phyloP scores from a whole-genome alignment of 2,797 vertebrate genomes.

The Acanthiza pusilla region DNA sequence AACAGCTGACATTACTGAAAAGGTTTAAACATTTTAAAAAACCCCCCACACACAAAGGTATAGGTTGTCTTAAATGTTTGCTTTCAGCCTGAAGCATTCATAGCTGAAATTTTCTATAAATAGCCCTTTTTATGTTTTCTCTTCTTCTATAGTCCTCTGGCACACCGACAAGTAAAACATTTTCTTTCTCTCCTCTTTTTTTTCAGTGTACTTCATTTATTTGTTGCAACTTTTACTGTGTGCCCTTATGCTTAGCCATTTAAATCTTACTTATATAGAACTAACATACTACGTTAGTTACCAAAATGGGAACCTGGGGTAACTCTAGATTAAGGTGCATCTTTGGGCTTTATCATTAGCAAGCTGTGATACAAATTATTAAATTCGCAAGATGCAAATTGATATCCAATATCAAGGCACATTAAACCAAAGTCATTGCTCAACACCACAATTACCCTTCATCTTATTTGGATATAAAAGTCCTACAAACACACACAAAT shows the following conservation, averaged over 20 bases:
- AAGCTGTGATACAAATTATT: not conserved
- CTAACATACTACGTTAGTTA: not conserved
- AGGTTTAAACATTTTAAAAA: not conserved
- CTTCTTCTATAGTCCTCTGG: not conserved
- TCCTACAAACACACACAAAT: not conserved
- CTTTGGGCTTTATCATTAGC: not conserved
- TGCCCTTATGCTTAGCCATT: not conserved
- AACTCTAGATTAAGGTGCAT: not conserved
- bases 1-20: not conserved
- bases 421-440: not conserved
- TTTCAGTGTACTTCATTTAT: not conserved
- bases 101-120: not conserved
- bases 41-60: not conserved
- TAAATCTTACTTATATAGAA: not conserved
- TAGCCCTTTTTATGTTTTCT: not conserved
- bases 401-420: not conserved
- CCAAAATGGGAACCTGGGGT: not conserved
- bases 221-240: not conserved
- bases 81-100: not conserved
- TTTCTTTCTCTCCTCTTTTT: not conserved
- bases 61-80: not conserved
- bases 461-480: not conserved
- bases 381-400: not conserved
- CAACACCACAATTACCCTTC: not conserved
- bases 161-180: conserved; percentile 1